A percentile compares a stretch with the other conserved stretches of the same genome.
Conservation (phyloP, 1,140 invertebrate species). For the Paralvinella palmiformis region DNA sequence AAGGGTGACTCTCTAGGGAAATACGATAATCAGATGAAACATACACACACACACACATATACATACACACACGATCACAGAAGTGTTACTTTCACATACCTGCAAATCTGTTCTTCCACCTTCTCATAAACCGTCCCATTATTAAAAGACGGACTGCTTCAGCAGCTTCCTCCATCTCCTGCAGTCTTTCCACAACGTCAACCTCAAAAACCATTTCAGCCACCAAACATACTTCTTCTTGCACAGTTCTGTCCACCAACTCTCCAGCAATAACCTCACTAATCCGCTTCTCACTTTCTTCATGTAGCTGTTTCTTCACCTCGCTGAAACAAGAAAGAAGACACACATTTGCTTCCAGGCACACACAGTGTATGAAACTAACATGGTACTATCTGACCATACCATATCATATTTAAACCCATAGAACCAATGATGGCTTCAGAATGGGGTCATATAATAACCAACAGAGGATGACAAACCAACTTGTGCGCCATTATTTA, state of each 20-base stretch:
- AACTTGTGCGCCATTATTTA: background rate
- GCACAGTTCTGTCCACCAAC: constrained; percentile 17
- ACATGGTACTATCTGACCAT: constrained; percentile 4
- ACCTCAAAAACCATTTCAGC: constrained; percentile 30
- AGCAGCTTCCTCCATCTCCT: constrained; percentile 32
- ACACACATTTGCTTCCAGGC: background rate
- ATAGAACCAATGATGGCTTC: background rate
- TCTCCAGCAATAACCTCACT: constrained; percentile 18
- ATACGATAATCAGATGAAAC: background rate
- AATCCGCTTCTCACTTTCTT: constrained; percentile 25
- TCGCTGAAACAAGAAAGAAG: constrained; percentile 24
- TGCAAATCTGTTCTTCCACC: constrained; percentile 30
- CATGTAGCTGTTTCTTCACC: constrained; percentile 26
- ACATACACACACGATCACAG: background rate
- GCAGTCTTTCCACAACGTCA: constrained; percentile 36
- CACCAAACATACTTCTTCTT: constrained; percentile 11
- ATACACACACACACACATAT: background rate
- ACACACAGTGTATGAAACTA: background rate
- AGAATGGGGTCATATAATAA: background rate
- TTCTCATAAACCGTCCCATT: constrained; percentile 22
- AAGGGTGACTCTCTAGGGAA: background rate
- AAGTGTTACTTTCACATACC: background rate
- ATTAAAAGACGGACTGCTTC: constrained; percentile 26
- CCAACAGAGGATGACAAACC: background rate
- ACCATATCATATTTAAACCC: background rate